Conservation (phyloP, 2,888 invertebrate genomes). For the Meiosimyza decipiens region DNA sequence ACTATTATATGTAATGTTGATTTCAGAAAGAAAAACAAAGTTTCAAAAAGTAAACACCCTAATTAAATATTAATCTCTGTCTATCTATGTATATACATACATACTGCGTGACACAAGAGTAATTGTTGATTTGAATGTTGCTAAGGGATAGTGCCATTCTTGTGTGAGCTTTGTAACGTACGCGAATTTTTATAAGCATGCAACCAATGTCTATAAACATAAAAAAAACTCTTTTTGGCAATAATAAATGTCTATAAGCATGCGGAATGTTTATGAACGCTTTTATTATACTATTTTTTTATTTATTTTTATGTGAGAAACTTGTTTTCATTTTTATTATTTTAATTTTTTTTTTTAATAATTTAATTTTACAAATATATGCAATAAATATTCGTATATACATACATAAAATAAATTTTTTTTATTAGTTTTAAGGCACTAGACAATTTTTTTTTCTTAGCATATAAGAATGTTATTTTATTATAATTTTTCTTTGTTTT, state of each 20-base stretch:
- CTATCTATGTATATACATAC: too few species aligned
- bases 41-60: too few species aligned
- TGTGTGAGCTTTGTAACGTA: too few species aligned
- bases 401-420: slow-evolving; percentile 40
- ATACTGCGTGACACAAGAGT: too few species aligned
- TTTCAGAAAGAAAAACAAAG: too few species aligned
- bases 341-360: slow-evolving; percentile 45
- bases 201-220: too few species aligned
- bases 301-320: slow-evolving; percentile 14
- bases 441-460: slow-evolving; percentile 63
- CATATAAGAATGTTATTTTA: slow-evolving; percentile 47
- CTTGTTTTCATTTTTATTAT: slow-evolving; percentile 45
- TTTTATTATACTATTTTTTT: neutral
- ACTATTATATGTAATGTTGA: too few species aligned
- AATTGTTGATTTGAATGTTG: neutral
- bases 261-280: slow-evolving; percentile 2
- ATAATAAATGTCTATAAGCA: slow-evolving; percentile 6
- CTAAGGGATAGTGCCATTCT: neutral
- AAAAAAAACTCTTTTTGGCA: too few species aligned
- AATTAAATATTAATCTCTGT: too few species aligned
- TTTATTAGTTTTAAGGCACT: slow-evolving; percentile 60
- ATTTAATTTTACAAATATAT: slow-evolving; percentile 46
- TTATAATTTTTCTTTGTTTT: slow-evolving; percentile 33
- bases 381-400: slow-evolving; percentile 43
- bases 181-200: too few species aligned